Base-by-base conservation (phyloP, 2,113 vertebrate species). In the Anser brachyrhynchus region DNA sequence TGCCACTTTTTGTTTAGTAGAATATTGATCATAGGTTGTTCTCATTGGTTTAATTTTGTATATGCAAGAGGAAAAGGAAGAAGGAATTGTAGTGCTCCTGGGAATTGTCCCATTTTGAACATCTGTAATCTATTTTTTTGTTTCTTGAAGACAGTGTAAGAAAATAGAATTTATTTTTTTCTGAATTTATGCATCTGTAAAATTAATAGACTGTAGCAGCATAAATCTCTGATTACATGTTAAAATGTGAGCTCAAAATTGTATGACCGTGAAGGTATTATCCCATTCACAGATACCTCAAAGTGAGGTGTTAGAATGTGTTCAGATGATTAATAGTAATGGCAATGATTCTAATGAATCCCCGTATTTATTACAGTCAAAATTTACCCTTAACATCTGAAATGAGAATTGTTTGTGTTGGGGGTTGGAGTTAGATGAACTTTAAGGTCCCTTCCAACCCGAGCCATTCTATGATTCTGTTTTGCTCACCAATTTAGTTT, bases 41-140 rank as follows among this genome's bases (percentile, higher is more conserved):
- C 13, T 52, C 65, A 22, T 21, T 52, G 25, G 58, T 87, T 49
- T 52, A 85, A n/a, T 94, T 93, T 81, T 95, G 17, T 93, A 19
- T 4, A 16, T 54, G 31, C 76, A 93, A 66, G 23, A 90, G 12
- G 46, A 94, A 62, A n/a, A 91, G 16, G 72, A n/a, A 78, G 37
- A 92, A 82, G 46, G 13, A 77, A 86, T 14, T 83, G 2, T 58
- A 93, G 64, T 87, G 82, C 59, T 92, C 39, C 6, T 91, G 84
- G 17, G 23, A 93, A 69, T 58, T 80, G 23, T 76, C 26, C 84
- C 70, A 69, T 89, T 96, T 89, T 84, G 33, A 95, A 89, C 66
- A 64, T 20, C 35, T 76, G 13, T 31, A 80, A 37, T 90, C 65
- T 51, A 7, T 92, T 57, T 85, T n/a, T 29, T 78, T 96, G 25